phyloP scores from a whole-genome alignment of 2,113 vertebrate genomes.

The Fulica atra region DNA sequence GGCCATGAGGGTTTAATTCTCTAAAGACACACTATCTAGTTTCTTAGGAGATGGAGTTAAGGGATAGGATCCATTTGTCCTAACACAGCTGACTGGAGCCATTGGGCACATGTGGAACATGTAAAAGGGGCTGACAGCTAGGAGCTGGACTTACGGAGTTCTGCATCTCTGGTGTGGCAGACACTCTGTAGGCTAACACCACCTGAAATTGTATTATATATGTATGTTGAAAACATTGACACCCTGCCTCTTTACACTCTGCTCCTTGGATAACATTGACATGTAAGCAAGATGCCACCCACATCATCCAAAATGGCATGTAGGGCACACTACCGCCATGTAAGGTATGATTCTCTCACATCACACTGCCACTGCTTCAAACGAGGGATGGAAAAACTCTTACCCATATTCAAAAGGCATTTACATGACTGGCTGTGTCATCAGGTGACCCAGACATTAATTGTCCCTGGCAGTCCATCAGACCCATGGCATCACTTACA shows the following conservation, averaged over 20 bases:
- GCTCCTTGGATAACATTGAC: neutral
- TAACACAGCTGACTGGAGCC: neutral
- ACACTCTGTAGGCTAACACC: neutral
- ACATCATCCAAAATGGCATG: neutral
- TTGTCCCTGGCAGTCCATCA: neutral
- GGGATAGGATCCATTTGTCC: neutral
- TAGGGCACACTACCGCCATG: neutral
- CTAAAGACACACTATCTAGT: neutral
- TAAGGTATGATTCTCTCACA: neutral
- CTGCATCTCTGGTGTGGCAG: neutral
- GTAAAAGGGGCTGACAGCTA: neutral
- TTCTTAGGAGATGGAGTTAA: neutral
- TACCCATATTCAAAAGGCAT: neutral
- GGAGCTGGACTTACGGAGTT: neutral
- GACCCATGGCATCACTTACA: neutral
- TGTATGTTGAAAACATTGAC: neutral
- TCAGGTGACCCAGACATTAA: neutral
- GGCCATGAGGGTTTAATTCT: neutral
- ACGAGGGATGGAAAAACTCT: neutral
- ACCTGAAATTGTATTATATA: neutral
- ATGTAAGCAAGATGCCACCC: neutral
- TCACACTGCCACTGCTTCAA: neutral
- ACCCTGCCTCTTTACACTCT: neutral
- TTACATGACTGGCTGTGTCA: neutral
- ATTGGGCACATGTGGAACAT: neutral